These are phyloP conservation scores for Apodemus sylvaticus DNA, from an alignment of 2,113 vertebrate genomes.

Conservation along the genomic window DNA sequence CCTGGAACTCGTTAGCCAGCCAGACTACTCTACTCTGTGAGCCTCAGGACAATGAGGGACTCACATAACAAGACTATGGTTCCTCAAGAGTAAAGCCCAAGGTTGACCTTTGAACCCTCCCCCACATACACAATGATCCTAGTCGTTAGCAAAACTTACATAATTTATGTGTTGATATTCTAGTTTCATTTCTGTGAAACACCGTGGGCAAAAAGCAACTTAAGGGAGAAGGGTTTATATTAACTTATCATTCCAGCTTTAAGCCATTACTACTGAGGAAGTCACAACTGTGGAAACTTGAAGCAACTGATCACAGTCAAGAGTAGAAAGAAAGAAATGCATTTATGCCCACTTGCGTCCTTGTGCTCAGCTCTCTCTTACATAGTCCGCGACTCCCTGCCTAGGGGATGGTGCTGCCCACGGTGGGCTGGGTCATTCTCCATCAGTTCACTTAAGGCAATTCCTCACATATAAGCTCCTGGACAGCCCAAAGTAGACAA, in stretches of 20 bases:
- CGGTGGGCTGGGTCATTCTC: too few species aligned
- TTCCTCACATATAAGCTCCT: not conserved
- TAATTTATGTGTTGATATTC: not conserved
- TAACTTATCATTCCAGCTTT: not conserved
- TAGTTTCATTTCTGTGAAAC: not conserved
- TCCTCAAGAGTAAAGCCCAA: not conserved
- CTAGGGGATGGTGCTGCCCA: not conserved
- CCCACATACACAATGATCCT: not conserved
- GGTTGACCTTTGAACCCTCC: not conserved
- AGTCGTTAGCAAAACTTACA: conserved; percentile 9
- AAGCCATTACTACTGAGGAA: not conserved
- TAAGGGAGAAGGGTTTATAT: not conserved
- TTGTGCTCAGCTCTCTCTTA: not conserved
- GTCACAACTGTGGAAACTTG: not conserved
- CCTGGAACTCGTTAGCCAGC: not conserved
- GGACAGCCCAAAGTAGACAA: not conserved
- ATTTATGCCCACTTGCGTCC: not conserved
- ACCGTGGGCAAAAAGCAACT: too few species aligned
- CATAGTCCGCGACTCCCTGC: not conserved
- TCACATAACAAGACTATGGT: not conserved
- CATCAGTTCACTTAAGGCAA: not conserved
- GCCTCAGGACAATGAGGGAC: not conserved
- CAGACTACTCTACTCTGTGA: not conserved
- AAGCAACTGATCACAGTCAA: not conserved
- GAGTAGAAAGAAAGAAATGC: too few species aligned